Base-by-base conservation (phyloP, 1,140 invertebrate species). In the Pseudoatta argentina region DNA sequence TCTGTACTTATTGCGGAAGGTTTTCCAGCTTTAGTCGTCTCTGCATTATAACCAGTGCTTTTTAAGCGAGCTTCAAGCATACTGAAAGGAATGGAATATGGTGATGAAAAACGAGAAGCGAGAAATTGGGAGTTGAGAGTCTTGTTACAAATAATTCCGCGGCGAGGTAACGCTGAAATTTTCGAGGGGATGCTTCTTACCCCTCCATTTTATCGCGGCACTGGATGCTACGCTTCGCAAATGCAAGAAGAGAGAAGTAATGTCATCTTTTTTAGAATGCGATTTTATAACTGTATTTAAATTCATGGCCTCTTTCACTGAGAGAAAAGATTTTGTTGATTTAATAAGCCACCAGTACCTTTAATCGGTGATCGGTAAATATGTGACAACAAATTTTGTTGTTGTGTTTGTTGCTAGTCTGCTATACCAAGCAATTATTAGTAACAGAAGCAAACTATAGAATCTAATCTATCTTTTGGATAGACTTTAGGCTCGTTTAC, bases 111-210 rank as follows among this genome's bases (percentile, higher is more conserved):
- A 75, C 66, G 55, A 75, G 55, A 27, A 83, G 55, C 18, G 57
- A 83, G 79, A 83, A 83, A 83, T 83, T 75, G 79, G 79, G 57
- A 83, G 53, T 83, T 57, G 79, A 83, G 79, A 83, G 79, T 83
- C 79, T 75, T 83, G 69, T 82, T 82, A 83, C 71, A 83, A 83
- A 73, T 83, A 83, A 83, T 75, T 55, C 69, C 44, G 27, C 39
- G 39, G 27, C 44, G 55, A 79, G 63, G 77, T 61, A 66, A 30
- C 39, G 69, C 69, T 44, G 79, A 83, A 83, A 75, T 75, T 83
- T 73, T 83, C 39, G 71, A 83, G 79, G 24, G 48, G 55, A 18
- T 64, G n/a, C 78, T 81, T 81, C 77, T 72, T 82, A 30, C 34
- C 18, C 24, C 57, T 61, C 39, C 71, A 51, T 63, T 81, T 81